These are phyloP conservation scores for Echeneis naucrates DNA, from an alignment of 2,797 vertebrate genomes.

Conservation along the genomic window DNA sequence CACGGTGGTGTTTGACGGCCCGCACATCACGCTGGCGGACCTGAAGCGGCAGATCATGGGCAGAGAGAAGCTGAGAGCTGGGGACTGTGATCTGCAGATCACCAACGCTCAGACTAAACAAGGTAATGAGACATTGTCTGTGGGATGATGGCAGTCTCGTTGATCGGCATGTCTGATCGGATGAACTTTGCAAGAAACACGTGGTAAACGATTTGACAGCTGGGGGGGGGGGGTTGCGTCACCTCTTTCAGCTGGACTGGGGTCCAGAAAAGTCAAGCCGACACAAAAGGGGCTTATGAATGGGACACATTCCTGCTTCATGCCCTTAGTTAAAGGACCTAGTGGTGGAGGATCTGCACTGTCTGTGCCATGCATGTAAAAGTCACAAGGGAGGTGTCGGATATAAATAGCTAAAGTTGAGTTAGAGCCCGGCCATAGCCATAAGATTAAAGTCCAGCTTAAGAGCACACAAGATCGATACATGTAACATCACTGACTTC, in stretches of 20 bases:
- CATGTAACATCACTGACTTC: not conserved
- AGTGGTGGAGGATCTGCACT: slow-evolving; percentile 27
- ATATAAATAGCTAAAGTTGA: slow-evolving; percentile 64
- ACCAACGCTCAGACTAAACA: slow-evolving; percentile 97
- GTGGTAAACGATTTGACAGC: slow-evolving; percentile 70
- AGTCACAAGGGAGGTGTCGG: slow-evolving; percentile 30
- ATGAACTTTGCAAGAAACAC: slow-evolving; percentile 60
- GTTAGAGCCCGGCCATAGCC: slow-evolving; percentile 32
- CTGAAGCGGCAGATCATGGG: slow-evolving; percentile 97
- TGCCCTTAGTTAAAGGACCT: slow-evolving; percentile 21
- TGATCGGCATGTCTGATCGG: slow-evolving; percentile 2
- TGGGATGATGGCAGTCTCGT: not conserved
- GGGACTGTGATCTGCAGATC: slow-evolving; percentile 96
- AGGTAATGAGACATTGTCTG: slow-evolving; percentile 82
- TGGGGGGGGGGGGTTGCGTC: slow-evolving; percentile 52
- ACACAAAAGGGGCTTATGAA: slow-evolving; percentile 59
- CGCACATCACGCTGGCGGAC: slow-evolving; percentile 93
- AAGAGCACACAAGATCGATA: not conserved
- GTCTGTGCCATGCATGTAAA: slow-evolving; percentile 15
- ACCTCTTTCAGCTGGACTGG: slow-evolving; percentile 40
- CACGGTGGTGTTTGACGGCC: slow-evolving; percentile 95
- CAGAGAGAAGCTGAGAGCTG: slow-evolving; percentile 93
- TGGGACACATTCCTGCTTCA: slow-evolving; percentile 55
- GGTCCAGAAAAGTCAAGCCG: slow-evolving; percentile 57
- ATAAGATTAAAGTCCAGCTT: slow-evolving; percentile 15